Conservation (phyloP, 2,113 vertebrate genomes). For the Dolichotis patagonum region DNA sequence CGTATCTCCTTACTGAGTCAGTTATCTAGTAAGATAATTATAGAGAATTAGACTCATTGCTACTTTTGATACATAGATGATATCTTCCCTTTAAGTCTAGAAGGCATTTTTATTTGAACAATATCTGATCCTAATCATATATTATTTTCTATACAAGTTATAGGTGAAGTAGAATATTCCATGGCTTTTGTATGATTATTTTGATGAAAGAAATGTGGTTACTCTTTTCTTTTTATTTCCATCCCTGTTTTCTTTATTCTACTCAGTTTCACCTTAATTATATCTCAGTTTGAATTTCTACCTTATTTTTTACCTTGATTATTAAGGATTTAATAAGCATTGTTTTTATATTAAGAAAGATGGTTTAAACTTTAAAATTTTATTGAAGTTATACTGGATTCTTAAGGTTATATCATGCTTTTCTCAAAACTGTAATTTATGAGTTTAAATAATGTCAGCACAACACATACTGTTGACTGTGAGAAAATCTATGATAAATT, state of each 20-base stretch:
- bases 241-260: not conserved
- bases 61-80: not conserved
- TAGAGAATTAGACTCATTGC: not conserved
- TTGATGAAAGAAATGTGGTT: not conserved
- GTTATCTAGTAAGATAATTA: slow-evolving; percentile 20
- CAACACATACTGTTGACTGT: slow-evolving; percentile 37
- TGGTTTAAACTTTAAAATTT: slow-evolving; percentile 48
- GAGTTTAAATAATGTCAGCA: slow-evolving; percentile 58
- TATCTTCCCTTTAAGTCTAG: not conserved
- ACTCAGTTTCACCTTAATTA: not conserved
- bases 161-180: not conserved
- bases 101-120: slow-evolving; percentile 23
- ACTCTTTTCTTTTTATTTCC: not conserved
- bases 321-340: slow-evolving; percentile 8
- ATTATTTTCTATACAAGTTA: not conserved
- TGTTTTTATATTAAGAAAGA: slow-evolving; percentile 43
- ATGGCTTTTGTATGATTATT: not conserved
- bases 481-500: slow-evolving; percentile 68
- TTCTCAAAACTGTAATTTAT: slow-evolving; percentile 39
- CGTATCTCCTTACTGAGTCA: not conserved
- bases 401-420: slow-evolving; percentile 12
- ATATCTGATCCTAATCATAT: not conserved
- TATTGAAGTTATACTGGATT: not conserved
- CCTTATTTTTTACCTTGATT: slow-evolving; percentile 44
- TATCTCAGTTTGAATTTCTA: slow-evolving; percentile 30